A percentile compares a stretch with the other conserved stretches of the same genome.
Conservation (phyloP, 2,888 invertebrate species). For the Xestoiulus laeticollis region DNA sequence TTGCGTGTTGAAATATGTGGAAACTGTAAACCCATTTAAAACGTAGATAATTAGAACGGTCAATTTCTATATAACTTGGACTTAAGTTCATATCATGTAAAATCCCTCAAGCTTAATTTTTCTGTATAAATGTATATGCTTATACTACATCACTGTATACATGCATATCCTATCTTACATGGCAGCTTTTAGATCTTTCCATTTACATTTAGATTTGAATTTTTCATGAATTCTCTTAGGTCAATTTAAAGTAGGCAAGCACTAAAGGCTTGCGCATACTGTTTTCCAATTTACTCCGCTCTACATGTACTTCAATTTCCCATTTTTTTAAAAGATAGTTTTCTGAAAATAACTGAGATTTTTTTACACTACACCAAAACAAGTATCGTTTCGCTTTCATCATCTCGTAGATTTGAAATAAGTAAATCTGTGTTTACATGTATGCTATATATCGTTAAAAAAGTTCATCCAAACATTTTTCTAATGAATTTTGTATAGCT, state of each 20-base stretch:
- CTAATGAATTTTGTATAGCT: not conserved
- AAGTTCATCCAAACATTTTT: not conserved
- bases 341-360: not conserved
- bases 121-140: not conserved
- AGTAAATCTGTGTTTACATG: not conserved
- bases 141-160: not conserved
- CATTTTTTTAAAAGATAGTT: not conserved
- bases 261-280: not conserved
- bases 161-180: not conserved
- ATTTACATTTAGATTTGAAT: constrained; percentile 20
- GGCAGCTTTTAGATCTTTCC: not conserved
- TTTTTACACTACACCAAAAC: not conserved
- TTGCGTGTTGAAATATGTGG: not conserved
- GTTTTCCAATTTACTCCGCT: not conserved
- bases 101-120: not conserved
- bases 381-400: not conserved
- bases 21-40: not conserved
- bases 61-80: not conserved
- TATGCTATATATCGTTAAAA: not conserved
- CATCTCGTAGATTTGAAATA: not conserved
- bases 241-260: not conserved
- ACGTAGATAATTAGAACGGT: not conserved
- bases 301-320: not conserved
- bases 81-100: not conserved
- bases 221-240: constrained; percentile 12